Conservation (phyloP, 2,113 vertebrate species). For the Xyrauchen texanus region DNA sequence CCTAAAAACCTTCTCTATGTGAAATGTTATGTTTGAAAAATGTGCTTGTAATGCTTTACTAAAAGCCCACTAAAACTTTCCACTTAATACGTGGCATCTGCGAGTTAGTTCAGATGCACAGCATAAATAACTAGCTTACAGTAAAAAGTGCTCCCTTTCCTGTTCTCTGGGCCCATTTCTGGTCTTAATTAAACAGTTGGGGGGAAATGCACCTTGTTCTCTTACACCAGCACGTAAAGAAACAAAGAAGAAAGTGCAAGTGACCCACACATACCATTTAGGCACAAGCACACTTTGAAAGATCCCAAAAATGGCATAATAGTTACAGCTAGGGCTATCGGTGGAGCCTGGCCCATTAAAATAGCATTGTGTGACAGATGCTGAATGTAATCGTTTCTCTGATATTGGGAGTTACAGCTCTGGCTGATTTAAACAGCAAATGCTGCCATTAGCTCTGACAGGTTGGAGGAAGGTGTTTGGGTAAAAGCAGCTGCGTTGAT, state of each 20-base stretch:
- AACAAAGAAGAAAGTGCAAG: slow-evolving; percentile 26
- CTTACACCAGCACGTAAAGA: slow-evolving; percentile 30
- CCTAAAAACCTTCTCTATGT: background rate
- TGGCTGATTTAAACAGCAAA: slow-evolving; percentile 33
- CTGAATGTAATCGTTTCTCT: slow-evolving; percentile 33
- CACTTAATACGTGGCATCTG: background rate
- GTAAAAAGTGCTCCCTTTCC: background rate
- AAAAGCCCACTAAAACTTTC: no score
- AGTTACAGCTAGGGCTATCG: background rate
- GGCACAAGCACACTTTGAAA: background rate
- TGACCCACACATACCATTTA: slow-evolving; percentile 29
- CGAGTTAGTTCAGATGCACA: background rate
- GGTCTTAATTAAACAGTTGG: background rate
- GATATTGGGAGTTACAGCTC: slow-evolving; percentile 33
- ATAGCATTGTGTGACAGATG: slow-evolving; percentile 16
- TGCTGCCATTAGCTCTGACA: slow-evolving; percentile 34
- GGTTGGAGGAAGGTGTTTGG: slow-evolving; percentile 41
- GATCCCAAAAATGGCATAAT: background rate
- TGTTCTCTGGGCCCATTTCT: background rate
- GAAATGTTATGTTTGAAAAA: background rate
- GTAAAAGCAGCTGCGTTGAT: slow-evolving; percentile 34
- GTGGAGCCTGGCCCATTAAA: slow-evolving; percentile 3
- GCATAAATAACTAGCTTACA: background rate
- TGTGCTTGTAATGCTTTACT: background rate
- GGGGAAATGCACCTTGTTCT: slow-evolving; percentile 13